Base-by-base conservation (phyloP, 2,113 vertebrate genomes). In the Anthoscopus minutus region DNA sequence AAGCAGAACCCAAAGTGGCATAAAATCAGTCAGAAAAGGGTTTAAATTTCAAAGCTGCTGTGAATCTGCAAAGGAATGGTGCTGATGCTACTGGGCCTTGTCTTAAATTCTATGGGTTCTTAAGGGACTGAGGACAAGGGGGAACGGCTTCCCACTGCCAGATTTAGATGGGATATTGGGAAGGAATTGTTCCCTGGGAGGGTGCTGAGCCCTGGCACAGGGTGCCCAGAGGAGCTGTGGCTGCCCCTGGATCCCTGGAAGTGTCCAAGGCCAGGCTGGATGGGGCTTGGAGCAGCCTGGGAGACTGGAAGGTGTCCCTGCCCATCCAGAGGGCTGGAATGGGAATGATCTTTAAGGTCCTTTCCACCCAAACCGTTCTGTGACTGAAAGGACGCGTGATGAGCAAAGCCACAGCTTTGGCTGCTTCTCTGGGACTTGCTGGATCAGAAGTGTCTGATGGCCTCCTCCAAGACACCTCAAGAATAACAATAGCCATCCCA, bases 251-350 rank as follows among this genome's bases (percentile, higher is more conserved):
- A 37, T 44, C 50, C 16, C 38, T 74, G 78, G n/a, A 1, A 74
- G 16, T 67, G 38, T 4, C 47, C 61, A 60, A 82, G 54, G 8
- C 9, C 47, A 47, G 38, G 47, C 0, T 76, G 61, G 74, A 62
- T 0, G 0, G 21, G 21, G 20, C 5, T 87, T 71, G 66, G 62
- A 69, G 7, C 40, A 1, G 0, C 21, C 35, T 64, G 76, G 6
- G 31, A 0, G 1, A 1, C 17, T 48, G 42, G 40, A 1, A 69
- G 17, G 8, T 42, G 47, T 69, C 78, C 14, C n/a, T 67, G 47
- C 16, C 30, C 17, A 24, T 31, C 7, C 30, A n/a, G 11, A 11
- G 44, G 4, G 2, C 10, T 60, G 78, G 17, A 10, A 40, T 17
- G 25, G 10, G 47, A 15, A 23, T 35, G 16, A 2, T 1, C 11